Evolutionary conservation across 23 tunicate genomes (phyloP).

Genomic region (Phallusia fumigata): DNA sequence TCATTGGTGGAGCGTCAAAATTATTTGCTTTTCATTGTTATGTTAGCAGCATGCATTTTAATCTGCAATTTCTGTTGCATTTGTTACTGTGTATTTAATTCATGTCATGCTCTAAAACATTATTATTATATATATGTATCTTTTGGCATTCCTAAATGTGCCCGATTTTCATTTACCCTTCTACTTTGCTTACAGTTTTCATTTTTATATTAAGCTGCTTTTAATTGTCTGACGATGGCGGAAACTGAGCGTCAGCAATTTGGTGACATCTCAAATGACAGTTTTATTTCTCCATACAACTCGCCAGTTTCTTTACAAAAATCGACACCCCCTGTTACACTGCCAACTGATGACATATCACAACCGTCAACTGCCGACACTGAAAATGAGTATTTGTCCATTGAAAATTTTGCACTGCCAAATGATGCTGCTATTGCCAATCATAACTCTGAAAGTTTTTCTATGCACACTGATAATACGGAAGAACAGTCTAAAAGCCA

Average conservation of each 20-base stretch:
- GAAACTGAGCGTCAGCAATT: conserved; percentile 13
- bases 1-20: no score
- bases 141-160: not conserved
- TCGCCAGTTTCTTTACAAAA: conserved; percentile 50
- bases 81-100: no score
- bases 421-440: not conserved
- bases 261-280: conserved; percentile 27
- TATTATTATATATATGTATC: no score
- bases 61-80: no score
- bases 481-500: not conserved
- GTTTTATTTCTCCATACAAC: conserved; percentile 82
- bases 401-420: not conserved
- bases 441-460: not conserved
- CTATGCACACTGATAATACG: not conserved
- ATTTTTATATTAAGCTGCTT: no score
- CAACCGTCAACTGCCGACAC: not conserved
- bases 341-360: not conserved
- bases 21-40: no score
- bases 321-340: not conserved
- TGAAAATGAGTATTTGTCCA: not conserved
- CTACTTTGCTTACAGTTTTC: not conserved
- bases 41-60: no score
- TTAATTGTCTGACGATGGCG: not conserved
- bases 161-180: not conserved
- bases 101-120: no score